Conservation (phyloP, 2,113 vertebrate species). For the Calyptommatus sinebrachiatus region DNA sequence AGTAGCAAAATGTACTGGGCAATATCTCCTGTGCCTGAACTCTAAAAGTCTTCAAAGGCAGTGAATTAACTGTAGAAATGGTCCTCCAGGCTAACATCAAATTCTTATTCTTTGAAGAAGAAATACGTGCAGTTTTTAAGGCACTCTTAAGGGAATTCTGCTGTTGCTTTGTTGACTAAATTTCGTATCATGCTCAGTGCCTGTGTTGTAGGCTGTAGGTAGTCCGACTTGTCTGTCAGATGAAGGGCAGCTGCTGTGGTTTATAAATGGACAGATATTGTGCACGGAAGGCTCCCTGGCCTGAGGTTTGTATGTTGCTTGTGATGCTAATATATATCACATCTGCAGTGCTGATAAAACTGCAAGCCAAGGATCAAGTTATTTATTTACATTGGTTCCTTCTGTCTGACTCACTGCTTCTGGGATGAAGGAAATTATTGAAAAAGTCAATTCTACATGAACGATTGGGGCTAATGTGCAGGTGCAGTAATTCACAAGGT, state of each 20-base stretch:
- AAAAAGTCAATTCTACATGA: conserved; percentile 49
- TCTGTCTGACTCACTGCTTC: background rate
- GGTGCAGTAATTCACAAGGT: conserved; percentile 48
- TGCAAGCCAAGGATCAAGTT: conserved; percentile 38
- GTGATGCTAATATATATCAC: background rate
- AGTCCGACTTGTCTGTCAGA: background rate
- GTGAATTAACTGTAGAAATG: background rate
- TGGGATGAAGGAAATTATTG: conserved; percentile 61
- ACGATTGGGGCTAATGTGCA: conserved; percentile 50
- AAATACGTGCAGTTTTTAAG: background rate
- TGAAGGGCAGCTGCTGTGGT: background rate
- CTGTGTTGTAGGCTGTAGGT: background rate
- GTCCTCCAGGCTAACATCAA: background rate
- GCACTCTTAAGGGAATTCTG: background rate
- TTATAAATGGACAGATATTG: background rate
- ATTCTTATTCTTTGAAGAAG: background rate
- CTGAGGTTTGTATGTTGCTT: background rate
- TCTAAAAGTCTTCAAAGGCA: background rate
- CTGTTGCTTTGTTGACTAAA: background rate
- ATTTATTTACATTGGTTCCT: conserved; percentile 46
- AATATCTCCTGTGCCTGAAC: too few relatives aligned
- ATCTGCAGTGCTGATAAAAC: background rate
- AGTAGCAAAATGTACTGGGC: background rate
- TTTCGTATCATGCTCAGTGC: too few relatives aligned
- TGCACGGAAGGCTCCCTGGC: background rate